Base-by-base conservation (phyloP, 2,113 vertebrate species). In the Penelope pileata region DNA sequence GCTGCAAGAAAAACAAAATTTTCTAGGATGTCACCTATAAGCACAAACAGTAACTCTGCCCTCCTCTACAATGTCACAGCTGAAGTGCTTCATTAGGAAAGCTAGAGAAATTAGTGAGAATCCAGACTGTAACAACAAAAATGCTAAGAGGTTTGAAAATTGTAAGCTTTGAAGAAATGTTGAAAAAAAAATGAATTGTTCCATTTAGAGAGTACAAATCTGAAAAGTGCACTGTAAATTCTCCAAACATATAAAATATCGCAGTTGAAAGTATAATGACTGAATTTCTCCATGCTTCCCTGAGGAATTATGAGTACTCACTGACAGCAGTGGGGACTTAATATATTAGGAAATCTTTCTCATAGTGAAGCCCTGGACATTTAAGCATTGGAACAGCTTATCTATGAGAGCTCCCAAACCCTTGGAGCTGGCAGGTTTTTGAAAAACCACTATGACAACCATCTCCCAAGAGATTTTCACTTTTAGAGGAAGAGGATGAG, bases 381-480 rank as follows among this genome's bases (percentile, higher is more conserved):
- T 47, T 51, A 93, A 83, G 64, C 60, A 36, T 17, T 63, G 51
- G n/a, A 88, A 63, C 11, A 78, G 56, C 34, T 51, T 54, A 29
- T 24, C 36, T 29, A 7, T 29, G 75, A 86, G 86, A 92, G 73
- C 38, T 72, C 59, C 84, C 56, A 88, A 85, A 81, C 6, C 48
- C 77, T 32, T 81, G 83, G 77, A 86, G 47, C 51, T 50, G 67
- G 80, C 80, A 95, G 64, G 56, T 19, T 92, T 96, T 53, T 70
- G 77, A 75, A 75, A 63, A 91, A 34, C 26, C 26, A 36, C 10
- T 9, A 40, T 67, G 80, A 84, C 69, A 96, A 95, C 66, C 45
- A 75, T 38, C 53, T 97, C 91, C 86, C 96, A 93, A n/a, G 66
- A 87, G 73, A 80, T 38, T 69, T 72, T 60, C 83, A 21, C 80